Evolutionary conservation across 2,888 invertebrate genomes (phyloP).

Genomic region (Macrophya annulata): DNA sequence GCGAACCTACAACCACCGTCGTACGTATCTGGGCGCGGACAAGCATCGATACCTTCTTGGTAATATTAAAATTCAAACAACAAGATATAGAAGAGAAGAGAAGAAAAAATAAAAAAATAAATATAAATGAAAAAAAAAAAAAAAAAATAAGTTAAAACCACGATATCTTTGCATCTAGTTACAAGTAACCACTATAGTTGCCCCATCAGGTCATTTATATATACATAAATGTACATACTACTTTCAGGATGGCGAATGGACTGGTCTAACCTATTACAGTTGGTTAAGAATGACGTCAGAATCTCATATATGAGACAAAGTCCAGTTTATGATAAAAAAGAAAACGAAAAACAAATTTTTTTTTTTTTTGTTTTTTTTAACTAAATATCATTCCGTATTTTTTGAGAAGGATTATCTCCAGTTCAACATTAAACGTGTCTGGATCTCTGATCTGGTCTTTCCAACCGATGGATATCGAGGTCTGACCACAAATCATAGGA

Average conservation of each 20-base stretch:
- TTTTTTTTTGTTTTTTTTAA: neutral
- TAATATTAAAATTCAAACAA: neutral
- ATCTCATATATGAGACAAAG: neutral
- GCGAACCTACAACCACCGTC: conserved; percentile 3
- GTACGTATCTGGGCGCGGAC: neutral
- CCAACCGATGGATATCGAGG: conserved; percentile 21
- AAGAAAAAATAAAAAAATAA: no score
- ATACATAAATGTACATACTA: neutral
- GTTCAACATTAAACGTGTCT: neutral
- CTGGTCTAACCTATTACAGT: neutral
- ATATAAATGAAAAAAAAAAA: neutral
- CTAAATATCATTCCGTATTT: neutral
- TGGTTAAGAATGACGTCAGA: conserved; percentile 24
- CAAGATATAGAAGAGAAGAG: no score
- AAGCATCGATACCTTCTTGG: neutral
- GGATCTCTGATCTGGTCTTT: neutral
- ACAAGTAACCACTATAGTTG: neutral
- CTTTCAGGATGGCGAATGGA: neutral
- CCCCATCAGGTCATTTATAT: neutral
- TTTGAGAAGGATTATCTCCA: neutral
- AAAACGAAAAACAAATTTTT: no score
- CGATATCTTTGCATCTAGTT: conserved; percentile 3
- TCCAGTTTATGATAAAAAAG: neutral
- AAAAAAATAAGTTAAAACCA: neutral
- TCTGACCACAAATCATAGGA: conserved; percentile 31